Percentiles rank a stretch among this genome's conserved stretches.
Conservation (phyloP, 2,888 invertebrate genomes). For the Homarus gammarus region DNA sequence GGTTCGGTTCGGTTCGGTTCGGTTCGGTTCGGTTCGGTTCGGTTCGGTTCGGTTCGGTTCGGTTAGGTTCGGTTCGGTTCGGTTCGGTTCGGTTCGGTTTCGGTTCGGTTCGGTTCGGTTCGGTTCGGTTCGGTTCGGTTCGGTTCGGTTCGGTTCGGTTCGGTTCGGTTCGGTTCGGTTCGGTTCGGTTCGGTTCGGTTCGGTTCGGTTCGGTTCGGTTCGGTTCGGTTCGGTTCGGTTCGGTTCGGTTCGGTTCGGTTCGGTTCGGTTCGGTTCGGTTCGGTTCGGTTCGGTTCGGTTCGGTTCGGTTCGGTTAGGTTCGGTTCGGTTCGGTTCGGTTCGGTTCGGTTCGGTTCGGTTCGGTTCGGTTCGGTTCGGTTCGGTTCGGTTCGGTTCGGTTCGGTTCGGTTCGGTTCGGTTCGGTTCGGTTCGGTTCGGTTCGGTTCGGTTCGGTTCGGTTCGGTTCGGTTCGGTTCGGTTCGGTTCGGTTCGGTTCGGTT, state of each 20-base stretch:
- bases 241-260: conserved; percentile 66
- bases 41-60: conserved; percentile 24
- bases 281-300: conserved; percentile 55
- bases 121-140: conserved; percentile 55
- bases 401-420: conserved; percentile 54
- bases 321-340: conserved; percentile 57
- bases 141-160: conserved; percentile 45
- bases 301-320: conserved; percentile 63
- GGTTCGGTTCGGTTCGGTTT: conserved; percentile 69
- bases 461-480: conserved; percentile 45
- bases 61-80: conserved; percentile 60
- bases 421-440: conserved; percentile 65
- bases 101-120: conserved; percentile 70
- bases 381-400: conserved; percentile 46
- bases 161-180: conserved; percentile 49
- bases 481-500: conserved; percentile 68
- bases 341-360: conserved; percentile 35
- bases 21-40: conserved; percentile 32
- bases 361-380: conserved; percentile 64
- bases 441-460: conserved; percentile 60
- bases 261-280: conserved; percentile 41
- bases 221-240: conserved; percentile 32
- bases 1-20: conserved; percentile 64
- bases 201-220: conserved; percentile 60
- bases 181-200: conserved; percentile 24